A percentile compares a stretch with the other conserved stretches of the same genome.
These are phyloP conservation scores for Cerceris rybyensis DNA, from an alignment of 2,888 invertebrate genomes.

Conservation along the genomic window DNA sequence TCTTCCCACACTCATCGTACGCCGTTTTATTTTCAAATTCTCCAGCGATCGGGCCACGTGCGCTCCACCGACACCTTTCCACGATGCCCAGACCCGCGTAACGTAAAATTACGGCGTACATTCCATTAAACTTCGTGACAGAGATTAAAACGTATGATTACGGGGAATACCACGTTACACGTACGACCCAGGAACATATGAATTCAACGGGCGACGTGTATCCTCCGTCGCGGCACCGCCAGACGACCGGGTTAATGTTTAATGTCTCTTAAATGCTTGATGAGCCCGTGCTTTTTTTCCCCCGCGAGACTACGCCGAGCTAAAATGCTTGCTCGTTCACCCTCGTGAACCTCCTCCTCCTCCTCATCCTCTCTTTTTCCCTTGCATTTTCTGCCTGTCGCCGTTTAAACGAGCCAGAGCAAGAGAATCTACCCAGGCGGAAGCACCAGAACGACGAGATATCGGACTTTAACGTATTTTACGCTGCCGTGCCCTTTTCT, in stretches of 20 bases:
- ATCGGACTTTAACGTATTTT: neutral
- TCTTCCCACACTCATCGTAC: slow-evolving; percentile 19
- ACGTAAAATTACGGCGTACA: slow-evolving; percentile 40
- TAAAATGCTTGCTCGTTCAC: neutral
- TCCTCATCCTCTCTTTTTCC: neutral
- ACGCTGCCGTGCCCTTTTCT: neutral
- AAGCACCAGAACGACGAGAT: neutral
- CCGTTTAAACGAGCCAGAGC: too few relatives aligned
- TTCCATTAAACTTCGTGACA: slow-evolving; percentile 43
- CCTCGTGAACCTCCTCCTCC: too few relatives aligned
- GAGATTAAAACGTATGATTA: slow-evolving; percentile 55
- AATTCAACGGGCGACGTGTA: neutral
- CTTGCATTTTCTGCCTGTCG: neutral
- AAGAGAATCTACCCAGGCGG: too few relatives aligned
- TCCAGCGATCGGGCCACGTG: slow-evolving; percentile 22
- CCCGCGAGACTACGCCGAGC: neutral
- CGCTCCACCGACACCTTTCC: neutral
- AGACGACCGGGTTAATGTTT: slow-evolving; percentile 20
- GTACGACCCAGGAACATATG: too few relatives aligned
- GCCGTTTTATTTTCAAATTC: slow-evolving; percentile 7
- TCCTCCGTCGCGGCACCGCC: neutral
- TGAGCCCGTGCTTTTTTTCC: slow-evolving; percentile 4
- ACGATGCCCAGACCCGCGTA: slow-evolving; percentile 24
- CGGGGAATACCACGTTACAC: neutral
- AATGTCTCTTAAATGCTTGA: slow-evolving; percentile 38